Evolutionary conservation across 2,113 vertebrate genomes (phyloP), one percentile per base, ranked within the genome.

Genomic region (Capreolus pygargus): DNA sequence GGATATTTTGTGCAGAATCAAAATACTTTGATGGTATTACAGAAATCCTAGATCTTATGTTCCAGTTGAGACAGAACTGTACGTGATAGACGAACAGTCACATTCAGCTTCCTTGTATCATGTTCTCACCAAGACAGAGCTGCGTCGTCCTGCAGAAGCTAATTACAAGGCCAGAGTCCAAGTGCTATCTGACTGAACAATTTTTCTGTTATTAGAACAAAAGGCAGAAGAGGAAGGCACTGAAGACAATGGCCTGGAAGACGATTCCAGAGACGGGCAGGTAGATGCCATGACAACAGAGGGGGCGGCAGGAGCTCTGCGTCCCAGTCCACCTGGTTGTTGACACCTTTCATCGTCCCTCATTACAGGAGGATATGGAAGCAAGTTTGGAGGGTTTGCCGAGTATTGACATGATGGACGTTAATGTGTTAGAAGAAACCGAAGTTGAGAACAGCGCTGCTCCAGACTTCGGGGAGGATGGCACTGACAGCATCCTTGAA

Each of bases 341-440:
- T 91, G 50, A 15, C 58, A 1, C 33, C 47, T 87, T 33, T 60
- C 50, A 0, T 60, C 54, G 0, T 76, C 97, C 97, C 58, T 83
- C 88, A 97, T 78, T 60, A 15, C 97, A 99, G 99, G 99, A 99
- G 61, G 99, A 99, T 36, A 86, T 98, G 85, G 99, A 99, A 94
- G 98, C 99, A 9, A 98, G 99, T 58, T 98, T 99, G 23, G 99
- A 99, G 95, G 99, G 97, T 97, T 98, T 99, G 97, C 99, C 99
- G 97, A 99, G 99, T 67, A 99, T 99, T 98, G 99, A 99, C 98
- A 99, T 99, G 98, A 98, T 99, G 97, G 99, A 99, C 96, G 99
- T 99, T 98, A 99, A 99, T 11, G 98, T 99, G 86, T 97, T 99
- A 94, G 99, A 99, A 54, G 99, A 99, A 92, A 99, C 99, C 0